These are phyloP conservation scores for Lichenostomus cassidix DNA, from an alignment of 2,113 vertebrate genomes.

Conservation along the genomic window DNA sequence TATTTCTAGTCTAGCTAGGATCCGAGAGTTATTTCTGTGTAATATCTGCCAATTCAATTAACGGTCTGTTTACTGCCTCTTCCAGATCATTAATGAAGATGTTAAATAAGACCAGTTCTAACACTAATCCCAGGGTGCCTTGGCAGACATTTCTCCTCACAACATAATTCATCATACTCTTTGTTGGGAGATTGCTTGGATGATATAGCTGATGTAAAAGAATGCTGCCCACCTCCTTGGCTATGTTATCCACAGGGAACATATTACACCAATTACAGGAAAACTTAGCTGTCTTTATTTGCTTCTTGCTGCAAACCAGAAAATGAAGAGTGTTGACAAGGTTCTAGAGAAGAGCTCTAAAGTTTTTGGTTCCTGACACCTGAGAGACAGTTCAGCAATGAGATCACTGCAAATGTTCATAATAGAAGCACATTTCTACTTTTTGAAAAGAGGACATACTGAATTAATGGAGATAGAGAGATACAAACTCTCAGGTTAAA, in stretches of 20 bases:
- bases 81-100: slow-evolving; percentile 70
- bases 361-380: not conserved
- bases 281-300: slow-evolving; percentile 4
- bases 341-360: not conserved
- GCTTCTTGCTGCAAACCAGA: not conserved
- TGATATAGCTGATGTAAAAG: slow-evolving; percentile 1
- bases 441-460: not conserved
- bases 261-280: not conserved
- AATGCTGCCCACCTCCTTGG: slow-evolving; percentile 15
- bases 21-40: not conserved
- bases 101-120: slow-evolving; percentile 57
- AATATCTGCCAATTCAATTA: slow-evolving; percentile 67
- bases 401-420: not conserved
- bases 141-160: slow-evolving; percentile 14
- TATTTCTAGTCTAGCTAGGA: not conserved
- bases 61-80: slow-evolving; percentile 57
- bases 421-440: not conserved
- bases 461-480: not conserved
- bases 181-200: slow-evolving; percentile 40
- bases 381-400: not conserved
- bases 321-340: not conserved
- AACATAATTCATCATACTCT: slow-evolving; percentile 11
- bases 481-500: not conserved
- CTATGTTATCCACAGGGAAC: slow-evolving; percentile 9
- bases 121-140: slow-evolving; percentile 45